Base-by-base conservation (phyloP, 2,888 invertebrate species). In the Heliconius aoede region DNA sequence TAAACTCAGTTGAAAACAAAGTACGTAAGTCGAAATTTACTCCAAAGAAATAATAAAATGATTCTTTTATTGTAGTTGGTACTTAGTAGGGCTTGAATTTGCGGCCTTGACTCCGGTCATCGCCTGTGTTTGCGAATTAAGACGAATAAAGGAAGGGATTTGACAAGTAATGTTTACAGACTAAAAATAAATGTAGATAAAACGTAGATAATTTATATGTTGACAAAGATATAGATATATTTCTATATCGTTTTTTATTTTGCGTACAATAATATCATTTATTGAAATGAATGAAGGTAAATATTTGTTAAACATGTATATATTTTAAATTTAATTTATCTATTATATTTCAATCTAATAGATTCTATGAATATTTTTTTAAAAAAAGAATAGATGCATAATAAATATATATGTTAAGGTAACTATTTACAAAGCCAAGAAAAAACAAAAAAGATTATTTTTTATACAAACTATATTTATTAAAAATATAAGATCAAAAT, bases 31-130 rank as follows among this genome's bases (percentile, higher is more conserved):
- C 5, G 18, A 60, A 60, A 60, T 60, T 60, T 65, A 64, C 64
- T 36, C 32, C 64, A 40, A 65, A 65, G 36, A 15, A 65, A 26
- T 60, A 60, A 60, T 55, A 64, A 11, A 32, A 58, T 58, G 15
- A 71, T 58, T 26, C 32, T 36, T 58, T 26, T 24, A 61, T 72
- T 40, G 65, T 65, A 36, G 24, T 65, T 65, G 8, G 36, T 65
- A 40, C 40, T 36, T 28, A 58, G 68, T 61, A 55, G 68, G 61
- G 72, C 77, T 74, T 61, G 74, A 92, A 91, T 93, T 92, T 90
- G 88, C 90, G 90, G 89, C 93, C 93, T 94, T 93, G 91, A 82
- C 85, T 81, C 55, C 88, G 93, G 92, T 90, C 93, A 86, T 79
- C 90, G 92, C 91, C 93, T 88, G 86, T 76, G 86, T 82, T 82